Conservation (phyloP, 2,113 vertebrate genomes). For the Lipotes vexillifer region DNA sequence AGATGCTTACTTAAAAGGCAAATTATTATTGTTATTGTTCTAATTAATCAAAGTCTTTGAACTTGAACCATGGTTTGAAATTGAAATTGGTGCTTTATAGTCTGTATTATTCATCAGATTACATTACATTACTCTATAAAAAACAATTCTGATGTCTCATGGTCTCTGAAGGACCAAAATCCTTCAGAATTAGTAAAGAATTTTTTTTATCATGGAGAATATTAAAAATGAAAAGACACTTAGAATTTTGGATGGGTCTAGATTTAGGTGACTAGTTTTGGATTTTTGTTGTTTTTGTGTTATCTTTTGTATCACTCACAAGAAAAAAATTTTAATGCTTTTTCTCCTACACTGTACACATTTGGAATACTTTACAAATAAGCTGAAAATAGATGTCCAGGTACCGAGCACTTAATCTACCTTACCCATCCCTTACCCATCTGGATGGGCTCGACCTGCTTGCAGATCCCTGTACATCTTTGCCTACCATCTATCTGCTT, state of each 20-base stretch:
- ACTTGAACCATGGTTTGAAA: neutral
- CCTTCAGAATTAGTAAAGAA: neutral
- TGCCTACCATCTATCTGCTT: neutral
- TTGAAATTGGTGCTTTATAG: neutral
- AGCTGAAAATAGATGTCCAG: neutral
- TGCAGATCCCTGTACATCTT: neutral
- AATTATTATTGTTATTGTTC: neutral
- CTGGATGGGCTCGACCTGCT: neutral
- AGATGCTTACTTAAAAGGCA: neutral
- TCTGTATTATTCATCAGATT: neutral
- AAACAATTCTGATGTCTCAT: neutral
- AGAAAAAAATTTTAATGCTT: neutral
- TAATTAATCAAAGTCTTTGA: neutral
- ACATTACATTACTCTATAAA: neutral
- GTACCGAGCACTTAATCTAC: neutral
- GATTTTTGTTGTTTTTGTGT: neutral
- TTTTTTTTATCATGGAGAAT: neutral
- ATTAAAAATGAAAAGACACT: slow-evolving; percentile 20
- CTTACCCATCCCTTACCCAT: neutral
- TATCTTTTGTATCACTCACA: neutral
- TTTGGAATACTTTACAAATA: neutral
- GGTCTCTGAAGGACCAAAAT: neutral
- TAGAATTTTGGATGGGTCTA: neutral
- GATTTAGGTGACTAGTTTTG: neutral
- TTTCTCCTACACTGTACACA: neutral